These are phyloP conservation scores for Ypsolopha sequella DNA, from an alignment of 2,888 invertebrate genomes.

Conservation along the genomic window DNA sequence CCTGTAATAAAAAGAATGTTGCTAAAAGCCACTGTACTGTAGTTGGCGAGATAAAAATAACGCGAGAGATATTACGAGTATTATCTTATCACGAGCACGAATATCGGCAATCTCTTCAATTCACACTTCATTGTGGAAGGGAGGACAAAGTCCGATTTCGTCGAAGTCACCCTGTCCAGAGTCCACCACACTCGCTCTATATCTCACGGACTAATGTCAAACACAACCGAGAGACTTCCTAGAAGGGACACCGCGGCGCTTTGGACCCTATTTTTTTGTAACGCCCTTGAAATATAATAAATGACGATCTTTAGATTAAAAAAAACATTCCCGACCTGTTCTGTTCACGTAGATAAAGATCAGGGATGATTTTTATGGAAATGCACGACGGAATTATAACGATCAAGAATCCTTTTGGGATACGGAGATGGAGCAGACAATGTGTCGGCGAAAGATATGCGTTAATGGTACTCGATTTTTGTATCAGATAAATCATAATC, in stretches of 20 bases:
- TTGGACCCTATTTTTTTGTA: conserved; percentile 61
- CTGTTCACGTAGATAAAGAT: conserved; percentile 66
- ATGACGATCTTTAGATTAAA: conserved; percentile 61
- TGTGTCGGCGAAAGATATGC: conserved; percentile 42
- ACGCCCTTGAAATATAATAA: conserved; percentile 59
- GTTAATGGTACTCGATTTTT: neutral
- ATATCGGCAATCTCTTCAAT: conserved; percentile 28
- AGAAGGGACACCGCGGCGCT: conserved; percentile 66
- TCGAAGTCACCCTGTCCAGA: conserved; percentile 30
- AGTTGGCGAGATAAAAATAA: neutral
- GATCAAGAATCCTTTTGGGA: conserved; percentile 64
- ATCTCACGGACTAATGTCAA: conserved; percentile 65
- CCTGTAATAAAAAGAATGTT: too few relatives aligned
- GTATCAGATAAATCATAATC: neutral
- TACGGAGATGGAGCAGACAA: conserved; percentile 64
- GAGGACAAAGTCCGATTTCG: conserved; percentile 35
- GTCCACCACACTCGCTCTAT: conserved; percentile 44
- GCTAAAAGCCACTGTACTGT: too few relatives aligned
- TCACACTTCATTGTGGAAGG: conserved; percentile 51
- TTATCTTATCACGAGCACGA: neutral
- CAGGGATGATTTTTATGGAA: conserved; percentile 67
- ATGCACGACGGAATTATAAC: conserved; percentile 65
- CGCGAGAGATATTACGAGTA: neutral
- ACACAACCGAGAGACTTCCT: conserved; percentile 59
- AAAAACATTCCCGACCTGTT: conserved; percentile 63